phyloP scores from a whole-genome alignment of 2,888 invertebrate species.

The Ectropis crepuscularia region DNA sequence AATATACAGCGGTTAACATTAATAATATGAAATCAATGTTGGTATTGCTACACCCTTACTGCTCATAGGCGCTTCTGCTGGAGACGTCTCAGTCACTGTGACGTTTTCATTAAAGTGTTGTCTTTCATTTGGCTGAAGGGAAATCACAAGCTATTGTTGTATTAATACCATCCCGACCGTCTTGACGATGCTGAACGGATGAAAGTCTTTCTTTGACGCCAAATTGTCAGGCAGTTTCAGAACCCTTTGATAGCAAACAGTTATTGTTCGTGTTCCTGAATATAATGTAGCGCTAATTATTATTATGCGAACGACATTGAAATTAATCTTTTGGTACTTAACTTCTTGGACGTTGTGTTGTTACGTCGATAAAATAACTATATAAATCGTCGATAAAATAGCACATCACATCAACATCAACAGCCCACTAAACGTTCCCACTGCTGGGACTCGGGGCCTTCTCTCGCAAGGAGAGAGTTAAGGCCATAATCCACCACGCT shows the following conservation, averaged over 20 bases:
- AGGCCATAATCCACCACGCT: too few species aligned
- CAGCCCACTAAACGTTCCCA: too few species aligned
- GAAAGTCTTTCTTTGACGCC: constrained; percentile 47
- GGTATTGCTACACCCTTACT: constrained; percentile 6
- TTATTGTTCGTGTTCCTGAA: constrained; percentile 18
- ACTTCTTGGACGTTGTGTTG: too few species aligned
- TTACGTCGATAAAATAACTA: too few species aligned
- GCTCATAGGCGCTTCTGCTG: constrained; percentile 5
- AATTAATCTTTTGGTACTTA: neutral
- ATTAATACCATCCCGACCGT: constrained; percentile 53
- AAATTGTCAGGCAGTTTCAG: constrained; percentile 43
- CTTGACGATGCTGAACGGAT: constrained; percentile 49
- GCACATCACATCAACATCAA: too few species aligned
- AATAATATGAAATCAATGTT: neutral
- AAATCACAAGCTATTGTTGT: constrained; percentile 60
- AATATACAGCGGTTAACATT: neutral
- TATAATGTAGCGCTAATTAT: constrained; percentile 18
- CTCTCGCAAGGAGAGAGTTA: too few species aligned
- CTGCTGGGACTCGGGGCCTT: too few species aligned
- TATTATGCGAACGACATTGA: constrained; percentile 6
- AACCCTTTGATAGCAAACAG: constrained; percentile 23
- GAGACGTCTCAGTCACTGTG: constrained; percentile 56
- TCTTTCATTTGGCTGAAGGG: constrained; percentile 59
- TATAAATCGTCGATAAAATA: too few species aligned
- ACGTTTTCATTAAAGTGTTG: constrained; percentile 70